phyloP scores from a whole-genome alignment of 2,888 invertebrate genomes.

The Andrena bicolor region DNA sequence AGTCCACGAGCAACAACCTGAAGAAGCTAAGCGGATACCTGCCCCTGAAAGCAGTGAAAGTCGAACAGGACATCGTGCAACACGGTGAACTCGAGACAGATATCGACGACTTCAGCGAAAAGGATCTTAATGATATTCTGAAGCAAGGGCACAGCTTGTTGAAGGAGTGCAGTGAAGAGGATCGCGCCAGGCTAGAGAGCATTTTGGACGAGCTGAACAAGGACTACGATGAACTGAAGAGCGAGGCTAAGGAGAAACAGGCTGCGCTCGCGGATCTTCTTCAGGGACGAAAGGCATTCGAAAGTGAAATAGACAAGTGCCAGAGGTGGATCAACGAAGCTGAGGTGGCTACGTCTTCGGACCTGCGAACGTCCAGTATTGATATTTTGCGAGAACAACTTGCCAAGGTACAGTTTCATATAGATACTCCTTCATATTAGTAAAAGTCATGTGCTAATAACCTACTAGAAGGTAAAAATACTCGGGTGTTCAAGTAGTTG shows the following conservation, averaged over 20 bases:
- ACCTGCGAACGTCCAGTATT: conserved; percentile 92
- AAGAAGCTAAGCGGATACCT: conserved; percentile 91
- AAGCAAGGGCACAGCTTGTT: conserved; percentile 92
- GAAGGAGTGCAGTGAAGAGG: conserved; percentile 92
- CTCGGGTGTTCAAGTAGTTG: no score
- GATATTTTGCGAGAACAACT: conserved; percentile 95
- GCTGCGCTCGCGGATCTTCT: conserved; percentile 90
- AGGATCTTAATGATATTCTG: conserved; percentile 90
- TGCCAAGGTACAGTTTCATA: conserved; percentile 86
- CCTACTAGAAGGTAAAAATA: no score
- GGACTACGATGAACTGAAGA: conserved; percentile 90
- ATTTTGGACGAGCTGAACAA: conserved; percentile 89
- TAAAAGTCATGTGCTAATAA: no score
- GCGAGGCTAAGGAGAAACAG: conserved; percentile 90
- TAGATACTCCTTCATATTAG: no score
- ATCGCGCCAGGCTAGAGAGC: conserved; percentile 88
- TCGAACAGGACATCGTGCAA: conserved; percentile 93
- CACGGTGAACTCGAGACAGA: conserved; percentile 92
- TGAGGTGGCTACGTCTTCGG: conserved; percentile 93
- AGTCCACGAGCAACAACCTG: conserved; percentile 91
- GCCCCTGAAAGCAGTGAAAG: conserved; percentile 92
- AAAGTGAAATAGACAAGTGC: conserved; percentile 92
- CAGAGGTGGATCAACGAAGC: conserved; percentile 96
- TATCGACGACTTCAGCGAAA: conserved; percentile 91
- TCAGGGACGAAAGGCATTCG: conserved; percentile 92